Percentiles rank a stretch among this genome's conserved stretches.
Evolutionary conservation across 2,888 invertebrate genomes (phyloP).

Genomic region (Erpobdella octoculata): DNA sequence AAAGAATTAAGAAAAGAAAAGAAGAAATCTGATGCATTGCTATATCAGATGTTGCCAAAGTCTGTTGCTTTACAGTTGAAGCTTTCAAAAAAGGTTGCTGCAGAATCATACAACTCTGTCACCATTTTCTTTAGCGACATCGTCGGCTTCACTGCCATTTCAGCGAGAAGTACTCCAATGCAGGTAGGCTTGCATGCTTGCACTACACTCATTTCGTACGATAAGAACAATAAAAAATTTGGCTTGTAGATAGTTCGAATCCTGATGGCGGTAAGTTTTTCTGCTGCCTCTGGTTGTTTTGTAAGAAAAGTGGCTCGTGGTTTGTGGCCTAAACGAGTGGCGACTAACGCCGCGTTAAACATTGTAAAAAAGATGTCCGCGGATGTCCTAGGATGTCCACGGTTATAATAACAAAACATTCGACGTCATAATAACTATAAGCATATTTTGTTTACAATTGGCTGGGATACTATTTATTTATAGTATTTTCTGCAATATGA

Average conservation of each 20-base stretch:
- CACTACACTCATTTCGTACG: too few species aligned
- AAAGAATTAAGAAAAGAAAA: conserved; percentile 45
- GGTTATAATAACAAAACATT: too few species aligned
- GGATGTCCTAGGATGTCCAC: too few species aligned
- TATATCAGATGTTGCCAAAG: conserved; percentile 49
- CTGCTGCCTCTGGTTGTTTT: not conserved
- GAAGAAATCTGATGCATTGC: conserved; percentile 44
- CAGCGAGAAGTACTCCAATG: conserved; percentile 37
- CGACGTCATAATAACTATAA: too few species aligned
- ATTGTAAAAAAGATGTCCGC: too few species aligned
- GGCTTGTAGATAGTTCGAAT: too few species aligned
- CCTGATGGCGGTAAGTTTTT: too few species aligned
- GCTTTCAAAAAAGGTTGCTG: conserved; percentile 37
- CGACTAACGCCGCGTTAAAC: too few species aligned
- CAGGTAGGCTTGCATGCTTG: conserved; percentile 33
- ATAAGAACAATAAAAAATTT: too few species aligned
- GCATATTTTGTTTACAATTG: too few species aligned
- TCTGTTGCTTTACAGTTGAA: conserved; percentile 47
- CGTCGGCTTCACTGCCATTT: conserved; percentile 83
- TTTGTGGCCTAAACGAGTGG: not conserved
- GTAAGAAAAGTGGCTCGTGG: not conserved
- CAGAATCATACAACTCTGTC: conserved; percentile 54
- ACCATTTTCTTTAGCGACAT: conserved; percentile 91
- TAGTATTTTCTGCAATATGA: too few species aligned
- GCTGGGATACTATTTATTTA: too few species aligned